phyloP scores from a whole-genome alignment of 2,888 invertebrate species.

The Agonopterix subpropinquella region DNA sequence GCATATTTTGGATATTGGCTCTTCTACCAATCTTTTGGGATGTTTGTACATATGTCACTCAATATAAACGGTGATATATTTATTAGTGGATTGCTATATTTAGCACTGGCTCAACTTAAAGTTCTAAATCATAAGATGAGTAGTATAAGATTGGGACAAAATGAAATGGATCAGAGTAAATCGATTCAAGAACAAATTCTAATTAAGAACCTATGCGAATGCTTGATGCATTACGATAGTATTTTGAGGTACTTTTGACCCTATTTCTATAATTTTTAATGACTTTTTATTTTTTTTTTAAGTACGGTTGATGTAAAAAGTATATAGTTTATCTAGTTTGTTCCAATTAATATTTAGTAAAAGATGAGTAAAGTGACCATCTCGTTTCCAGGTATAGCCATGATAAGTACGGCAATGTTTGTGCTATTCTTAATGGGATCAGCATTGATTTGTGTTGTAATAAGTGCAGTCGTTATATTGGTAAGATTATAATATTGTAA shows the following conservation, averaged over 20 bases:
- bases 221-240: slow-evolving; percentile 40
- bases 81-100: slow-evolving; percentile 39
- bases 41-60: slow-evolving; percentile 53
- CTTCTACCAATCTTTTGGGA: slow-evolving; percentile 45
- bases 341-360: too few species aligned
- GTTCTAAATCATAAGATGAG: slow-evolving; percentile 36
- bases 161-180: slow-evolving; percentile 10
- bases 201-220: slow-evolving; percentile 21
- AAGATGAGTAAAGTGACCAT: too few species aligned
- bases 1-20: slow-evolving; percentile 37
- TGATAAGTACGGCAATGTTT: slow-evolving; percentile 42
- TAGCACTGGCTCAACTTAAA: slow-evolving; percentile 39
- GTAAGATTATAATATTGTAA: slow-evolving; percentile 22
- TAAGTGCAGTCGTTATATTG: slow-evolving; percentile 35
- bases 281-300: not conserved
- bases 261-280: not conserved
- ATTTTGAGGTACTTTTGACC: slow-evolving; percentile 44
- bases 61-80: slow-evolving; percentile 47
- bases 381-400: slow-evolving; percentile 40
- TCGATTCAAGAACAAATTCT: slow-evolving; percentile 13
- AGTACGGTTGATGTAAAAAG: too few species aligned
- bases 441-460: slow-evolving; percentile 42
- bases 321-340: too few species aligned
- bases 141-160: slow-evolving; percentile 24
- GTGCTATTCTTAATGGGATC: slow-evolving; percentile 45